A percentile compares a stretch with the other conserved stretches of the same genome.
Evolutionary conservation across 2,113 vertebrate species (phyloP).

Genomic region (Puma concolor): DNA sequence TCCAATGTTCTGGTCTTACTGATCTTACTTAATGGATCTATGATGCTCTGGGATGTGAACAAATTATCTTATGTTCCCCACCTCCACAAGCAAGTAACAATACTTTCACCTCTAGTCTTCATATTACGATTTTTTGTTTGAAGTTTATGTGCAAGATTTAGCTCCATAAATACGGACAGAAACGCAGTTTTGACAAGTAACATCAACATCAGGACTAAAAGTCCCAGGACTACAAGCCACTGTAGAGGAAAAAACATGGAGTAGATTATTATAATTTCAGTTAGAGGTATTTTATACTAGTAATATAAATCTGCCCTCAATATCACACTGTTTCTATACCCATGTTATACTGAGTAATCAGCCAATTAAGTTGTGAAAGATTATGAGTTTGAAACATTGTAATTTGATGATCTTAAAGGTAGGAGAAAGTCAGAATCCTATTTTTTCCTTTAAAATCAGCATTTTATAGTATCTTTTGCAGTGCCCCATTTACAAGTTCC

Average conservation of each 20-base stretch:
- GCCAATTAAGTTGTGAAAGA: neutral
- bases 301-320: neutral
- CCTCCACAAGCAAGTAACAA: conserved; percentile 20
- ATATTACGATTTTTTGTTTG: neutral
- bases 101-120: conserved; percentile 39
- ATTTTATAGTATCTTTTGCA: neutral
- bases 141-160: conserved; percentile 80
- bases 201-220: conserved; percentile 82
- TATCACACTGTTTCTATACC: neutral
- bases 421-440: neutral
- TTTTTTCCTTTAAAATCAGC: neutral
- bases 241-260: conserved; percentile 74
- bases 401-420: conserved; percentile 11
- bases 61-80: neutral
- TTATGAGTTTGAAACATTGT: conserved; percentile 8
- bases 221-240: conserved; percentile 86
- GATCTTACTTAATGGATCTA: conserved; percentile 2
- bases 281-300: neutral
- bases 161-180: conserved; percentile 80
- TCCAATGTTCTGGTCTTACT: conserved; percentile 34
- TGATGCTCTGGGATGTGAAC: conserved; percentile 4
- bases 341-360: neutral
- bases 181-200: conserved; percentile 81
- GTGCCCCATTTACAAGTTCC: neutral
- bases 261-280: neutral